A percentile compares a stretch with the other conserved stretches of the same genome.
These are phyloP conservation scores for Cavia aperea DNA, from an alignment of 2,113 vertebrate genomes.

Conservation along the genomic window DNA sequence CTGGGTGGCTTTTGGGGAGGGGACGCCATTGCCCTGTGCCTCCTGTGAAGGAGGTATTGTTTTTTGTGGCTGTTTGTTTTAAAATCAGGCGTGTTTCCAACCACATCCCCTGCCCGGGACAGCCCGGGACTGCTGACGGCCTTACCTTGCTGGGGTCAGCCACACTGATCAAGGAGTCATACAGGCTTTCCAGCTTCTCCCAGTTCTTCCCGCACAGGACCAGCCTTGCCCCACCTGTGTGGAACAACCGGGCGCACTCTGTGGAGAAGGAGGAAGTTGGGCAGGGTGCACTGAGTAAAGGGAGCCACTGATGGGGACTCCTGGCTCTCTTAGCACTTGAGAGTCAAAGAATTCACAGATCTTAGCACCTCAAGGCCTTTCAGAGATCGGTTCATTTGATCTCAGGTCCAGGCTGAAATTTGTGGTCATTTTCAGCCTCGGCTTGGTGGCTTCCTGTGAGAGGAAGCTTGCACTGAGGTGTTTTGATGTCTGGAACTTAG, in stretches of 20 bases:
- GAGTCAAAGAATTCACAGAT: not conserved
- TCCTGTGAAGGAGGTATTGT: not conserved
- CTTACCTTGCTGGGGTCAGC: constrained; percentile 88
- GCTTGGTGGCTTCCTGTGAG: not conserved
- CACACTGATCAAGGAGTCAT: constrained; percentile 81
- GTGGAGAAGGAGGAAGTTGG: constrained; percentile 38
- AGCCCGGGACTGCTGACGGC: not conserved
- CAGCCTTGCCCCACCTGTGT: constrained; percentile 88
- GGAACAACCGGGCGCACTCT: constrained; percentile 92
- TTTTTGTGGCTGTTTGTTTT: not conserved
- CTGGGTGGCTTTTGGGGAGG: not conserved
- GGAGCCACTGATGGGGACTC: not conserved
- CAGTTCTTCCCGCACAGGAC: constrained; percentile 89
- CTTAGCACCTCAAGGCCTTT: not conserved
- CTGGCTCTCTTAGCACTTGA: not conserved
- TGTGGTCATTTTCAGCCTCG: not conserved
- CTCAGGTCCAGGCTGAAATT: not conserved
- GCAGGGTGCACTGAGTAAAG: not conserved
- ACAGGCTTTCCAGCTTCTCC: constrained; percentile 91
- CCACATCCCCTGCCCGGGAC: not conserved
- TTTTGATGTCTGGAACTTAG: not conserved
- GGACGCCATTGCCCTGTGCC: not conserved
- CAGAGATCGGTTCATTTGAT: not conserved
- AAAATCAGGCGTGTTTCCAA: not conserved
- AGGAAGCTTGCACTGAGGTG: not conserved